A percentile compares a stretch with the other conserved stretches of the same genome.
Conservation (phyloP, 2,797 vertebrate genomes). For the Helostoma temminkii region DNA sequence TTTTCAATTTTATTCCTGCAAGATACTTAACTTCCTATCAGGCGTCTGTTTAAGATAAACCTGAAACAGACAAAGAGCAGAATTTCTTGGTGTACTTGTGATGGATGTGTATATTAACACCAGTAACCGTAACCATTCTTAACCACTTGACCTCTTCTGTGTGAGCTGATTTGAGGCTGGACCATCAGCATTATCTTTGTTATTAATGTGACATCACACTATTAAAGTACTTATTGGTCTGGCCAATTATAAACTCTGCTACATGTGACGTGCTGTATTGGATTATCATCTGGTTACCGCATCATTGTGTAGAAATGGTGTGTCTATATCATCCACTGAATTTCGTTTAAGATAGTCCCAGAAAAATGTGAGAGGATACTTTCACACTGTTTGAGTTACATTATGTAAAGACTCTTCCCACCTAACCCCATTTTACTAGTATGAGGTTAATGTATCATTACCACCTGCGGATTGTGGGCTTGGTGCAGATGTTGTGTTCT, state of each 20-base stretch:
- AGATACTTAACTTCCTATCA: not conserved
- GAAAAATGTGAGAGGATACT: slow-evolving; percentile 1
- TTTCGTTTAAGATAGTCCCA: no score
- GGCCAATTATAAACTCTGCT: slow-evolving; percentile 19
- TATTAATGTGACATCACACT: slow-evolving; percentile 18
- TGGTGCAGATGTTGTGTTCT: slow-evolving; percentile 50
- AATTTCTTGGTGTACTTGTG: not conserved
- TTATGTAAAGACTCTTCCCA: no score
- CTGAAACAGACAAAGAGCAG: not conserved
- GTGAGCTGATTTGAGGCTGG: not conserved
- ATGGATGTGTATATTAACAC: not conserved
- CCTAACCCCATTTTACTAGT: no score
- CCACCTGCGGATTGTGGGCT: slow-evolving; percentile 62
- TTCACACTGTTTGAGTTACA: slow-evolving; percentile 24
- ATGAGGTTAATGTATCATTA: slow-evolving; percentile 64
- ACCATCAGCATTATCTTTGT: not conserved
- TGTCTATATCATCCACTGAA: no score
- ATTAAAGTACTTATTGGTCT: slow-evolving; percentile 1
- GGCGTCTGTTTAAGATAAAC: slow-evolving; percentile 14
- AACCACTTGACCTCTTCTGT: not conserved
- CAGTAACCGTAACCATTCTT: not conserved
- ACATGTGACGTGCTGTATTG: slow-evolving; percentile 15
- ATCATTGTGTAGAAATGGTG: not conserved
- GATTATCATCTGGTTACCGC: slow-evolving; percentile 19
- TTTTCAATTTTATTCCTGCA: slow-evolving; percentile 2